phyloP scores from a whole-genome alignment of 37 sponge, comb jelly and placozoan genomes.

The Spongilla lacustris region DNA sequence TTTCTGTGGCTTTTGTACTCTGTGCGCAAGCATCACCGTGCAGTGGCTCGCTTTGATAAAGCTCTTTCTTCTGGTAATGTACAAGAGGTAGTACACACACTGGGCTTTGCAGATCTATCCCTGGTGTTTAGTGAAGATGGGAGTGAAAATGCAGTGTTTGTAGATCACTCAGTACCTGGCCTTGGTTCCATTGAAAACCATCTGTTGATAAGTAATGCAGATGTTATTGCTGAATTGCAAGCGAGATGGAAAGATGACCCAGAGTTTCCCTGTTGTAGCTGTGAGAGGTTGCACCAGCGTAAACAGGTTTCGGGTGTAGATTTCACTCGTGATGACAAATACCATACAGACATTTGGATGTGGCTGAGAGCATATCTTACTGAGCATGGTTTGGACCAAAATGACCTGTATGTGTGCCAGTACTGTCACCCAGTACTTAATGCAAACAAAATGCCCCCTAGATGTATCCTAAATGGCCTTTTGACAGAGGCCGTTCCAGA shows the following conservation, averaged over 20 bases:
- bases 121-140: background rate
- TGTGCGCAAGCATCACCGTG: background rate
- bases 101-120: constrained; percentile 11
- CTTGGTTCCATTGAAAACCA: constrained; percentile 3
- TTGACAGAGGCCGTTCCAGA: constrained; percentile 39
- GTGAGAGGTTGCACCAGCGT: constrained; percentile 30
- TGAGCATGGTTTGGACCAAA: background rate
- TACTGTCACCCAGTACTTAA: constrained; percentile 47
- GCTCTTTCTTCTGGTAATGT: constrained; percentile 2
- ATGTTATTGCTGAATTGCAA: constrained; percentile 24
- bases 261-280: constrained; percentile 48
- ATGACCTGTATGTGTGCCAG: constrained; percentile 40
- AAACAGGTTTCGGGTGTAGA: constrained; percentile 20
- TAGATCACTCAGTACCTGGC: background rate
- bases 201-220: constrained; percentile 5
- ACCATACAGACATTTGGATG: constrained; percentile 26
- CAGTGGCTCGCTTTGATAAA: background rate
- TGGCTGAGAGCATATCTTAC: constrained; percentile 22
- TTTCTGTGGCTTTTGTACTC: constrained; percentile 6
- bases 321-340: constrained; percentile 7
- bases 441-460: constrained; percentile 38
- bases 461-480: constrained; percentile 72
- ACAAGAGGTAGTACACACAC: background rate
- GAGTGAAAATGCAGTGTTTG: background rate
- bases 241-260: constrained; percentile 27